Percentiles rank a stretch among this genome's conserved stretches.
phyloP scores from a whole-genome alignment of 2,113 vertebrate species.

The Cheirogaleus medius region DNA sequence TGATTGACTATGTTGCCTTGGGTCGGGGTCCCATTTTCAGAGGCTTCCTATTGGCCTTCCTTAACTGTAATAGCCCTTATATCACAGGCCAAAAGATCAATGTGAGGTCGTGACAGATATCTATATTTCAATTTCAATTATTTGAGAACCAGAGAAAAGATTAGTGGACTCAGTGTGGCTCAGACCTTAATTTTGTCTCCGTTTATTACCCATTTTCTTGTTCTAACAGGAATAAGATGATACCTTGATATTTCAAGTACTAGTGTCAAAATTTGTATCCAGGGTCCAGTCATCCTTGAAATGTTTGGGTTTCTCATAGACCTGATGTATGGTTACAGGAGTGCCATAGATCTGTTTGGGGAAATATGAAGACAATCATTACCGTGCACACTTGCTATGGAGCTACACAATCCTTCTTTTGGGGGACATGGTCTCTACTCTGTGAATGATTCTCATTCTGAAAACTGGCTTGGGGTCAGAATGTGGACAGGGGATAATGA shows the following conservation, averaged over 20 bases:
- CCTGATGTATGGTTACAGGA: neutral
- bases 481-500: too few species aligned
- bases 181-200: neutral
- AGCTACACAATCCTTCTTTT: neutral
- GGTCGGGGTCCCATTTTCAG: neutral
- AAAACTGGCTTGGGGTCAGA: neutral
- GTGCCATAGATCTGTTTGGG: neutral
- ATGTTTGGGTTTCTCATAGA: neutral
- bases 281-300: neutral
- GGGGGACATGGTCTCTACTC: too few species aligned
- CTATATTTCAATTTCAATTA: neutral
- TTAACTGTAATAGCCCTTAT: neutral
- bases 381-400: accelerated
- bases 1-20: neutral
- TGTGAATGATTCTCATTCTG: neutral
- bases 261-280: neutral
- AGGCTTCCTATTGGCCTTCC: neutral
- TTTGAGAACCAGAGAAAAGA: neutral
- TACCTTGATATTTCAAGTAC: neutral
- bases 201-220: neutral
- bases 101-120: neutral
- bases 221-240: neutral
- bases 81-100: neutral
- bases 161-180: neutral
- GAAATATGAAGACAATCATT: neutral